These are phyloP conservation scores for Plotosus lineatus DNA, from an alignment of 2,113 vertebrate species.

Conservation along the genomic window DNA sequence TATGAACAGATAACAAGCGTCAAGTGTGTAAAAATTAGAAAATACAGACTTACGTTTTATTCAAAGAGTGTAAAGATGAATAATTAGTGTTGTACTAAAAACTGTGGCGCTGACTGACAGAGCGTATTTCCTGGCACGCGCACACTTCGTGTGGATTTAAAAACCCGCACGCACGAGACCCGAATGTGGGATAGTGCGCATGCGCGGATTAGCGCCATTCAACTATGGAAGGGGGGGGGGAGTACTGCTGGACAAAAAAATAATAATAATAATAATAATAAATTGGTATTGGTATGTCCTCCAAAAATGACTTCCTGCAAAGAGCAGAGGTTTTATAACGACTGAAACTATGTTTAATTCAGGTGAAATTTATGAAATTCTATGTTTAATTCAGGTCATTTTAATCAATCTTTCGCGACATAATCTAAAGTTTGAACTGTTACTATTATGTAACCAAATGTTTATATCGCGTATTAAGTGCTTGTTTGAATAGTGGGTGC, in stretches of 20 bases:
- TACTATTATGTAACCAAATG: not conserved
- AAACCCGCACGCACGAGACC: not conserved
- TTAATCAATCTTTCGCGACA: not conserved
- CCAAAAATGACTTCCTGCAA: not conserved
- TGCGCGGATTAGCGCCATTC: not conserved
- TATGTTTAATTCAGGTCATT: no score
- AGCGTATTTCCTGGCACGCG: not conserved
- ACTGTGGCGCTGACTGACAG: not conserved
- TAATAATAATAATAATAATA: not conserved
- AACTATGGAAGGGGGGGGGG: no score
- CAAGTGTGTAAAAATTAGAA: not conserved
- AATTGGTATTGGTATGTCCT: no score
- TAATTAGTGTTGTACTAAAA: not conserved
- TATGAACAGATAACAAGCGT: not conserved
- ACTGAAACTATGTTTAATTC: no score
- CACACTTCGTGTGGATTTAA: not conserved
- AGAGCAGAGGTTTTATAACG: no score
- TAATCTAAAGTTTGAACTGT: not conserved
- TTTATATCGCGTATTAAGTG: not conserved
- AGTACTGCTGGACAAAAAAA: not conserved
- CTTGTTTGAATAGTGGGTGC: not conserved
- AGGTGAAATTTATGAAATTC: no score
- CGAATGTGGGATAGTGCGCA: not conserved
- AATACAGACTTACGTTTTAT: not conserved
- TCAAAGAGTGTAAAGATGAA: not conserved